These are phyloP conservation scores for Apoda limacodes DNA, from an alignment of 2,888 invertebrate species.

Conservation along the genomic window DNA sequence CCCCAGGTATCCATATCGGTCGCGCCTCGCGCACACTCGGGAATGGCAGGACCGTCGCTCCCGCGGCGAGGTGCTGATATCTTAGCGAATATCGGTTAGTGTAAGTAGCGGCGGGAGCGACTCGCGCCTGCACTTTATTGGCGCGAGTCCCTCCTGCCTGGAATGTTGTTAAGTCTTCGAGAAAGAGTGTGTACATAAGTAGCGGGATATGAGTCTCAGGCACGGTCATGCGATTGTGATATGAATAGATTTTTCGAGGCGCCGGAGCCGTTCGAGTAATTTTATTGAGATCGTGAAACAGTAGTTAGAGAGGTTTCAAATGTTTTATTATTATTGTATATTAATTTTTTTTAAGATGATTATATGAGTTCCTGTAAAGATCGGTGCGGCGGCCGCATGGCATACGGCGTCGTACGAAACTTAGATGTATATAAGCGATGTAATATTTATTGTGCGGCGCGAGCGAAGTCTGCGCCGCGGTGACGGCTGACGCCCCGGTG, in stretches of 20 bases:
- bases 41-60: conserved; percentile 39
- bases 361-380: conserved; percentile 70
- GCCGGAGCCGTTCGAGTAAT: conserved; percentile 63
- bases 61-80: conserved; percentile 46
- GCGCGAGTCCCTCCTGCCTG: conserved; percentile 24
- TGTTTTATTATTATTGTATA: conserved; percentile 68
- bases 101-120: conserved; percentile 27
- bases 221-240: conserved; percentile 69
- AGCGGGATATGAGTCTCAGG: conserved; percentile 67
- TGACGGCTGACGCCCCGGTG: conserved; percentile 28
- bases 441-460: conserved; percentile 37
- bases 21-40: conserved; percentile 54
- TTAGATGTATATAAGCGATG: conserved; percentile 65
- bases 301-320: conserved; percentile 70
- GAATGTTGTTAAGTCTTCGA: conserved; percentile 37
- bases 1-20: conserved; percentile 46
- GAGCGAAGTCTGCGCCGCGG: conserved; percentile 22
- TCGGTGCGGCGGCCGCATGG: conserved; percentile 43
- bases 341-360: conserved; percentile 65
- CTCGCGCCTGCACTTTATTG: conserved; percentile 24
- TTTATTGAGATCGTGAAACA: conserved; percentile 65
- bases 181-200: conserved; percentile 66
- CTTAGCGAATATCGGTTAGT: conserved; percentile 49
- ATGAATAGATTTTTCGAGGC: conserved; percentile 67
- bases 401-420: conserved; percentile 41